phyloP scores from a whole-genome alignment of 2,888 invertebrate genomes.

The Sesamia inferens region DNA sequence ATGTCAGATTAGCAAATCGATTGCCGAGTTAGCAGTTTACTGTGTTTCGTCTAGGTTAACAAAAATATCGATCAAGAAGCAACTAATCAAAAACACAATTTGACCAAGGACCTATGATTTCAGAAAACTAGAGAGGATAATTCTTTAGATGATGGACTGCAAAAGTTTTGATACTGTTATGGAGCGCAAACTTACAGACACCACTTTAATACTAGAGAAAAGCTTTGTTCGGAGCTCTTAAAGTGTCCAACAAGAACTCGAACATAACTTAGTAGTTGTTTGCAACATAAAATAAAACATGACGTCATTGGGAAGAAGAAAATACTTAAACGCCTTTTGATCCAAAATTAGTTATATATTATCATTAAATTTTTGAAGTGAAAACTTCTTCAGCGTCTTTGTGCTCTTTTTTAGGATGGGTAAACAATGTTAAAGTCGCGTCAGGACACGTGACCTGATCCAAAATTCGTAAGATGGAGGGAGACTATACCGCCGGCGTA shows the following conservation, averaged over 20 bases:
- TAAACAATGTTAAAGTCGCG: too few species aligned
- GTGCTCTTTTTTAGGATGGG: too few species aligned
- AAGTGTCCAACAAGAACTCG: constrained; percentile 28
- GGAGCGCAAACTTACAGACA: constrained; percentile 25
- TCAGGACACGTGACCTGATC: too few species aligned
- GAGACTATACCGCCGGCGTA: too few species aligned
- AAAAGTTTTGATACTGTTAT: constrained; percentile 10
- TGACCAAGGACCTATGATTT: background rate
- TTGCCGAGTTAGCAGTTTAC: background rate
- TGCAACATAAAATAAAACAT: constrained; percentile 3
- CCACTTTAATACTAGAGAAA: constrained; percentile 31
- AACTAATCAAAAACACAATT: constrained; percentile 6
- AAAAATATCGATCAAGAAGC: background rate
- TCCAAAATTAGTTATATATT: too few species aligned
- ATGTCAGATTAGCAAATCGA: constrained; percentile 7
- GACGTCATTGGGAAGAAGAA: too few species aligned
- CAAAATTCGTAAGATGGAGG: too few species aligned
- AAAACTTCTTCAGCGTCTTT: too few species aligned
- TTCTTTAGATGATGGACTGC: constrained; percentile 19
- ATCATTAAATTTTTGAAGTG: too few species aligned
- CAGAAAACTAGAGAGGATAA: constrained; percentile 7
- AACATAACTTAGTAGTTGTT: constrained; percentile 35
- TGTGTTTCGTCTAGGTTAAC: constrained; percentile 2
- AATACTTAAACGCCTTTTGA: too few species aligned
- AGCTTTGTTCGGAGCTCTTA: constrained; percentile 26